Conservation (phyloP, 2,113 vertebrate species). For the Elachura formosa region DNA sequence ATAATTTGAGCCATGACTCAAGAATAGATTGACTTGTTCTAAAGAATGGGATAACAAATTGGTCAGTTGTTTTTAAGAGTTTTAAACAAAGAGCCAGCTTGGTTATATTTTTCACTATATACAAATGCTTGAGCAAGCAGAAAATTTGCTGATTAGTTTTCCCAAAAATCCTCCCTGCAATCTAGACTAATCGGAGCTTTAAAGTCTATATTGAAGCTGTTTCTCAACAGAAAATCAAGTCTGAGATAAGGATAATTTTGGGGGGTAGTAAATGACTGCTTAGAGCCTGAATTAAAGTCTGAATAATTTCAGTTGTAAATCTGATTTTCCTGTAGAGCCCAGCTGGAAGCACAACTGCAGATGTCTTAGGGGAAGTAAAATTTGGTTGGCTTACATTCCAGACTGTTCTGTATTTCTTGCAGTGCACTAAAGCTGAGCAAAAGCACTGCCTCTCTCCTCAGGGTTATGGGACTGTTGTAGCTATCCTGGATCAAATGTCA, state of each 20-base stretch:
- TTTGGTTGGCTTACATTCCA: neutral
- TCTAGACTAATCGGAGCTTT: neutral
- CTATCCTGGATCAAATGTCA: neutral
- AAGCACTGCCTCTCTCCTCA: neutral
- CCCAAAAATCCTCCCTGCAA: neutral
- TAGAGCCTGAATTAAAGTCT: slow-evolving; percentile 11
- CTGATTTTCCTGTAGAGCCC: neutral
- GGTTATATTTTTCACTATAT: slow-evolving; percentile 2
- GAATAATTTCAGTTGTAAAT: slow-evolving; percentile 17
- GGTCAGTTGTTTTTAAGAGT: neutral
- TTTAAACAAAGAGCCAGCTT: slow-evolving; percentile 15
- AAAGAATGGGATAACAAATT: neutral
- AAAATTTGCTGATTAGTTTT: slow-evolving; percentile 29
- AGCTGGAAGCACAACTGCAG: slow-evolving; percentile 5
- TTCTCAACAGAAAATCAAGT: slow-evolving; percentile 30
- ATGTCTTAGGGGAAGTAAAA: neutral
- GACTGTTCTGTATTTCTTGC: neutral
- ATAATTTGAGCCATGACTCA: neutral
- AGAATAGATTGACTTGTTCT: neutral
- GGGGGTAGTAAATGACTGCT: neutral
- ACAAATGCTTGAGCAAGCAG: slow-evolving; percentile 33
- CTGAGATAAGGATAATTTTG: slow-evolving; percentile 14
- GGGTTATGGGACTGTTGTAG: neutral
- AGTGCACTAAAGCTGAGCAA: neutral
- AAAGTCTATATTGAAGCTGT: neutral